phyloP scores from a whole-genome alignment of 2,888 invertebrate genomes.

The Caenorhabditis wallacei region DNA sequence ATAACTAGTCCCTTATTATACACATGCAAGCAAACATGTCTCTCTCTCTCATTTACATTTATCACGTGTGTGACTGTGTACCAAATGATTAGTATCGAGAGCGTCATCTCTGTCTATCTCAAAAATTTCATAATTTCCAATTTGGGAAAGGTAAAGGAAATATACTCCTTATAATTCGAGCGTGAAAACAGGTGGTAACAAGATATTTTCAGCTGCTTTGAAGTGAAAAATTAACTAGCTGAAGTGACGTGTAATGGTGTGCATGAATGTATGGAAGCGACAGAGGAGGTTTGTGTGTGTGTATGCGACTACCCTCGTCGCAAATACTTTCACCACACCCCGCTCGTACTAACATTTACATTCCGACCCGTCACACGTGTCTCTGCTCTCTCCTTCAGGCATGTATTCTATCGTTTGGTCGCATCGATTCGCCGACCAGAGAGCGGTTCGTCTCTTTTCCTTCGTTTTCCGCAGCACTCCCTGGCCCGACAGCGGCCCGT shows the following conservation, averaged over 20 bases:
- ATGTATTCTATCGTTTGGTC: constrained; percentile 11
- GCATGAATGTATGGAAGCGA: neutral
- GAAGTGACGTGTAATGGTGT: constrained; percentile 20
- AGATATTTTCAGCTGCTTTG: constrained; percentile 1
- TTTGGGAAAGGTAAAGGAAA: neutral
- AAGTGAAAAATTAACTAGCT: constrained; percentile 2
- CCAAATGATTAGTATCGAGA: constrained; percentile 37
- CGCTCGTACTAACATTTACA: constrained; percentile 54
- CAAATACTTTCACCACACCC: constrained; percentile 53
- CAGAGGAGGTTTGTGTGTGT: neutral
- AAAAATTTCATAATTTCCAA: neutral
- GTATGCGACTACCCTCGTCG: constrained; percentile 31
- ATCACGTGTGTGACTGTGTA: constrained; percentile 11
- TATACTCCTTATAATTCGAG: neutral
- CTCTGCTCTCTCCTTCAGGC: constrained; percentile 24
- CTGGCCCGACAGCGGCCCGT: constrained; percentile 28
- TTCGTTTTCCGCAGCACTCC: neutral
- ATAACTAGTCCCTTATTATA: neutral
- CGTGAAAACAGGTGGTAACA: constrained; percentile 32
- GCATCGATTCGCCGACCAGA: constrained; percentile 50
- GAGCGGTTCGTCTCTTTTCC: constrained; percentile 36
- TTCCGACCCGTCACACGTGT: constrained; percentile 22
- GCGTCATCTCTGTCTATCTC: neutral
- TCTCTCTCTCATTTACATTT: constrained; percentile 42
- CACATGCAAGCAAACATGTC: constrained; percentile 30